Evolutionary conservation across 2,888 invertebrate genomes (phyloP), one percentile per base, ranked within the genome.

Genomic region (Lobophora halterata): DNA sequence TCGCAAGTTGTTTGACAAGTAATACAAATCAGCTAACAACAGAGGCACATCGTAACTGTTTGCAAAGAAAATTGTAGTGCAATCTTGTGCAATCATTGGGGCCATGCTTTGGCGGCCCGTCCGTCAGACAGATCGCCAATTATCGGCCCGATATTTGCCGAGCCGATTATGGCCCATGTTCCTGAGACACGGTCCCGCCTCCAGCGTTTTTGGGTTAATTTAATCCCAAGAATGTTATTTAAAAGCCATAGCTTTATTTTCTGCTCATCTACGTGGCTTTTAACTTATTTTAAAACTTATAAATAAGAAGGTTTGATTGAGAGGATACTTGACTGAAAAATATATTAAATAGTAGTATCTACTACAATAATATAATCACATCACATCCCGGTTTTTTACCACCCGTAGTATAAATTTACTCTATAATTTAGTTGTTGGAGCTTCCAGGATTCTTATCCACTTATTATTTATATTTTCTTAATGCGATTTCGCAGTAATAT

Each of bases 51-150:
- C 28, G 37, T 52, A 58, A 60, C 57, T 62, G 63, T 67, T 67
- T 60, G 65, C 52, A 61, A 55, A 51, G 55, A 58, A 74, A 79
- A 79, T 82, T 76, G 68, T 58, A 58, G 58, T 59, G 72, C 71
- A 79, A 80, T 79, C 66, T 74, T 65, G 56, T 56, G 65, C 71
- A 76, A 79, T 77, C 74, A 72, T 57, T 52, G 50, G 54, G 52
- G 45, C 56, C 54, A 49, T 38, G 56, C 58, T 56, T 61, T 55
- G 53, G 48, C 54, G 61, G 55, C 50, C 43, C 52, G 54, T n/a
- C n/a, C n/a, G n/a, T n/a, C n/a, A n/a, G n/a, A 55, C 51, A 53
- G 53, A 55, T 52, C 53, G 43, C 51, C 58, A 74, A 78, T 79
- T 75, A 78, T 72, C 67, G 66, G 50, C 47, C 49, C 56, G 60